Evolutionary conservation across 2,113 vertebrate genomes (phyloP).

Genomic region (Oncorhynchus kisutch): DNA sequence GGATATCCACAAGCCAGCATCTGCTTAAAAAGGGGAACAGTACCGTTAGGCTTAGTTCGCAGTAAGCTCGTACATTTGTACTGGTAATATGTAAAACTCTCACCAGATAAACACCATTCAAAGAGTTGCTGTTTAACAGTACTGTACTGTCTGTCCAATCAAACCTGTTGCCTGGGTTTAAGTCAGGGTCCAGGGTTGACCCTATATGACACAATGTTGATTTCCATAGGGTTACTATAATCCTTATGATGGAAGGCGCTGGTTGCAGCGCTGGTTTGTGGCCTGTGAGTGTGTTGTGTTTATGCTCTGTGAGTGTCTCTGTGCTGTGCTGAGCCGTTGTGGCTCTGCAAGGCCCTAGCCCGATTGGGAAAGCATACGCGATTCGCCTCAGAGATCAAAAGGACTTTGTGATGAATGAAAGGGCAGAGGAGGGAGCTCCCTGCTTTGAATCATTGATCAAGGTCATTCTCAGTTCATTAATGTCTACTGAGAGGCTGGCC

Average conservation of each 20-base stretch:
- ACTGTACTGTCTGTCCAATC: not conserved
- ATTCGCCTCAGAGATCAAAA: conserved; percentile 90
- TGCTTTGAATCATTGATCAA: conserved; percentile 82
- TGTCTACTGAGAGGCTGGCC: conserved; percentile 71
- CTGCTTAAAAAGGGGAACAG: no score
- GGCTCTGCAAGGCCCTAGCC: conserved; percentile 66
- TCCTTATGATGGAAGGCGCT: not conserved
- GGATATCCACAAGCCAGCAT: no score
- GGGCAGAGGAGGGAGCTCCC: conserved; percentile 72
- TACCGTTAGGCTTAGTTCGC: not conserved
- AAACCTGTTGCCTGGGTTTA: not conserved
- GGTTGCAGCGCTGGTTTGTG: not conserved
- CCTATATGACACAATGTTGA: not conserved
- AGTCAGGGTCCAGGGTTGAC: not conserved
- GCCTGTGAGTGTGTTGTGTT: conserved; percentile 16
- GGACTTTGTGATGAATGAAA: conserved; percentile 83
- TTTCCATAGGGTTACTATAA: not conserved
- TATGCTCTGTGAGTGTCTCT: not conserved
- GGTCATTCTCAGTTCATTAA: conserved; percentile 86
- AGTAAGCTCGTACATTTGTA: not conserved
- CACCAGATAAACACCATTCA: not conserved
- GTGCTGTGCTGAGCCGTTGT: conserved; percentile 2
- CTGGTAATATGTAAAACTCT: not conserved
- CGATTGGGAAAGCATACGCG: conserved; percentile 81
- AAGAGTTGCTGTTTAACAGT: not conserved